These are phyloP conservation scores for Caenorhabditis briggsae DNA, from an alignment of 1,140 invertebrate genomes.

Conservation along the genomic window DNA sequence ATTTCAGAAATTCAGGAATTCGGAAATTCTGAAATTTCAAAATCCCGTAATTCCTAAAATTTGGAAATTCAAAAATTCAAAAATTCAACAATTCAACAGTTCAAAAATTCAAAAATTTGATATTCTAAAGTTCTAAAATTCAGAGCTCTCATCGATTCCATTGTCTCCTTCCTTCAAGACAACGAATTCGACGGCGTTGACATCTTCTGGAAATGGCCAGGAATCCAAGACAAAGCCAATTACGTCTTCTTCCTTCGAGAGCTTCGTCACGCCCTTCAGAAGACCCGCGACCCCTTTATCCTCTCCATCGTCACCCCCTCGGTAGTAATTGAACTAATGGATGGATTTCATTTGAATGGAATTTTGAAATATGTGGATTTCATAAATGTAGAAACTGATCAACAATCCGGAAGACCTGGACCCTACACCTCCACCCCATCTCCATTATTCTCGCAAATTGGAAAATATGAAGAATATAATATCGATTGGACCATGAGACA, in stretches of 20 bases:
- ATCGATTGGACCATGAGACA: constrained; percentile 75
- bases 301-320: constrained; percentile 72
- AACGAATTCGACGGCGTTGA: constrained; percentile 68
- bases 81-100: too few relatives aligned
- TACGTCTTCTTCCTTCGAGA: constrained; percentile 66
- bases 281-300: background rate
- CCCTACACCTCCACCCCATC: constrained; percentile 71
- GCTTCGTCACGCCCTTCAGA: constrained; percentile 54
- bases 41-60: too few relatives aligned
- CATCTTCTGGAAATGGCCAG: constrained; percentile 84
- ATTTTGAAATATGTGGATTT: constrained; percentile 72
- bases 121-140: background rate
- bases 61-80: too few relatives aligned
- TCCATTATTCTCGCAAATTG: constrained; percentile 71
- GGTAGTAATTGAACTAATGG: constrained; percentile 71
- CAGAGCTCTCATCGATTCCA: constrained; percentile 59
- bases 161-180: constrained; percentile 62
- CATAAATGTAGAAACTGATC: constrained; percentile 75
- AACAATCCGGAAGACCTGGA: constrained; percentile 70
- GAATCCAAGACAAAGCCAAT: constrained; percentile 80
- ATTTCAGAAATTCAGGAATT: too few relatives aligned
- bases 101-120: too few relatives aligned
- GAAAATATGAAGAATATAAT: constrained; percentile 74
- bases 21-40: too few relatives aligned
- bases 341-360: constrained; percentile 70